These are phyloP conservation scores for Vireo altiloquus DNA, from an alignment of 2,113 vertebrate genomes.

Conservation along the genomic window DNA sequence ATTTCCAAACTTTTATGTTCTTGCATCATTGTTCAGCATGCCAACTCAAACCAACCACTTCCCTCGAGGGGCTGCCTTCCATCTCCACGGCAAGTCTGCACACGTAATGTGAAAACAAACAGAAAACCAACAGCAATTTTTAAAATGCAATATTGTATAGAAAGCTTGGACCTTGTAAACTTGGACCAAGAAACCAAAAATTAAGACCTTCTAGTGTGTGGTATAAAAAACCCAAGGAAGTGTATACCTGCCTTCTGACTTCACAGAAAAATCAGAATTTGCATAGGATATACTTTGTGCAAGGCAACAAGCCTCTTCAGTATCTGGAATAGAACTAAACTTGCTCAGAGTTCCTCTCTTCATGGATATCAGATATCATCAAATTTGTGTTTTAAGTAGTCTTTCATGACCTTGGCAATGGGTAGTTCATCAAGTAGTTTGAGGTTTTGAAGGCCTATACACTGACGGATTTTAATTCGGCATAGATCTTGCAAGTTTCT, in stretches of 20 bases:
- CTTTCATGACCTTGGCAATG: slow-evolving; percentile 98
- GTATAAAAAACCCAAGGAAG: slow-evolving; percentile 75
- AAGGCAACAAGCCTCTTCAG: slow-evolving; percentile 79
- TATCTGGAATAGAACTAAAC: slow-evolving; percentile 77
- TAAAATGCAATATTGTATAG: slow-evolving; percentile 63
- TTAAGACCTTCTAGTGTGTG: slow-evolving; percentile 77
- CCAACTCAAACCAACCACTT: slow-evolving; percentile 15
- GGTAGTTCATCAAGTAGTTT: slow-evolving; percentile 94
- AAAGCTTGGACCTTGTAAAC: slow-evolving; percentile 77
- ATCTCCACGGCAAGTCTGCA: slow-evolving; percentile 51
- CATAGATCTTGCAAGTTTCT: slow-evolving; percentile 96
- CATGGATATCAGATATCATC: slow-evolving; percentile 85
- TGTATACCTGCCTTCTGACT: slow-evolving; percentile 85
- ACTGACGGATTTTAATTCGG: slow-evolving; percentile 95
- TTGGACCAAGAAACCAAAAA: slow-evolving; percentile 80
- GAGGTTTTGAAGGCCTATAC: slow-evolving; percentile 96
- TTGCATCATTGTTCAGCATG: slow-evolving; percentile 13
- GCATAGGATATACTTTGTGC: slow-evolving; percentile 94
- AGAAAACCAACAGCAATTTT: slow-evolving; percentile 40
- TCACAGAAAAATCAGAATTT: slow-evolving; percentile 83
- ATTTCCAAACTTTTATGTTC: not conserved
- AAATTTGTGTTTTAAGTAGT: slow-evolving; percentile 99
- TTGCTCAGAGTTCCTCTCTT: slow-evolving; percentile 68
- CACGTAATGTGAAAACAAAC: slow-evolving; percentile 48
- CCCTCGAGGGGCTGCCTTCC: slow-evolving; percentile 35